Base-by-base conservation (phyloP, 2,797 vertebrate species). In the Rhinella marina region DNA sequence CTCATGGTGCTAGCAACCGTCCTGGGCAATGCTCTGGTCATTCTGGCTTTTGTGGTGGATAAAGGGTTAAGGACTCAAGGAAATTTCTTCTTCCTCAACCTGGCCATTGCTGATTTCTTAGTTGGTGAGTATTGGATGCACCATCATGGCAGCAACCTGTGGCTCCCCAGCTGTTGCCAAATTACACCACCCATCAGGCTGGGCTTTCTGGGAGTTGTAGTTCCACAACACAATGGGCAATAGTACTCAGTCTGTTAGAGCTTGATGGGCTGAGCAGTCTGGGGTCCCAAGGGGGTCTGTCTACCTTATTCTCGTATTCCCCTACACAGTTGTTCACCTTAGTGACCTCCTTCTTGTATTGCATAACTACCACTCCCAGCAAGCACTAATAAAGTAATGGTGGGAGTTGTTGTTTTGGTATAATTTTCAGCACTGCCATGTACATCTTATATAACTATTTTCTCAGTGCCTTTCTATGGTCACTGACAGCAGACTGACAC, bases 11-110 rank as follows among this genome's bases (percentile, higher is more conserved):
- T 95, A 78, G 90, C 90, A 89, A 95, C 93, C 0, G 93, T 96
- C 29, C 29, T 95, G 80, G 95, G 94, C 73, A 96, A 95, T 79
- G 94, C 94, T 4, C 86, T 95, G 64, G 94, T 96, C 80, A 92
- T 95, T 79, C 82, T 96, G 84, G 94, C 95, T 6, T 95, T 96
- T 89, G 91, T 90, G 21, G 94, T 93, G 72, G 94, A 95, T 87
- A 93, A 93, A 48, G 95, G 94, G 90, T 93, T 95, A 76, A 92
- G 92, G 75, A 95, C 93, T 12, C 94, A 94, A 70, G 93, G 95
- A 29, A 94, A 95, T 89, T 94, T 94, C 91, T 96, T 96, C 92
- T 95, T 95, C 91, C 93, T 96, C n/a, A 96, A 95, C 92, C 87
- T 96, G 90, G 95, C 95, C 29, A 88, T 95, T 0, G 94, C 95